Base-by-base conservation (phyloP, 2,797 vertebrate species). In the Cossypha dichroa region DNA sequence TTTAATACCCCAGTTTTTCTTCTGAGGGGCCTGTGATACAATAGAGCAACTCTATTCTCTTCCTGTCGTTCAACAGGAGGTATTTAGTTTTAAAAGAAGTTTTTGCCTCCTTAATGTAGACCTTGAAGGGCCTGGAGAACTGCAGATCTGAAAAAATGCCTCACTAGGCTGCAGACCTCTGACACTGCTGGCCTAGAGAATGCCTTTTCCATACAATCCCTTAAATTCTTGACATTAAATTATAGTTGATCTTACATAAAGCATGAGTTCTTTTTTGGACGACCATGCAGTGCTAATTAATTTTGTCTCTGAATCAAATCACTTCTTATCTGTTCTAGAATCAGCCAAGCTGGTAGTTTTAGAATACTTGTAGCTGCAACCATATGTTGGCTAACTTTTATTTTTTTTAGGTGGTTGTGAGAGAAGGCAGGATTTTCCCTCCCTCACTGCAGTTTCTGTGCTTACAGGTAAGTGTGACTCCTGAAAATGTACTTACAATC, bases 231-330 rank as follows among this genome's bases (percentile, higher is more conserved):
- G 63, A 23, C 17, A 20, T 74, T 31, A 11, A 45, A 29, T 81
- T 75, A 11, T 9, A 38, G 63, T 40, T 72, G 31, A 18, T 68
- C 15, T 48, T 51, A 18, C 1, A 3, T 25, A 58, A 82, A 79
- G 14, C 21, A 23, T 54, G 13, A 52, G 13, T 63, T 77, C 10
- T 51, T 31, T 80, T 84, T 54, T 58, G n/a, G 41, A 45, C 6
- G 15, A 28, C 40, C 5, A 10, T 33, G 36, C 17, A 20, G 19
- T 29, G 13, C 25, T 33, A 8, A 21, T 87, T 70, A 33, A 36
- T 91, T 93, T 91, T 86, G 21, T 34, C 40, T 84, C 48, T 91
- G 81, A 55, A 80, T 28, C 60, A 45, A 74, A 63, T 33, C 0
- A 5, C 17, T 88, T 66, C 33, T 33, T 81, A 67, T 13, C 69